Percentiles rank a stretch among this genome's conserved stretches.
These are phyloP conservation scores for Lithophane leautieri DNA, from an alignment of 2,888 invertebrate genomes.

Conservation along the genomic window DNA sequence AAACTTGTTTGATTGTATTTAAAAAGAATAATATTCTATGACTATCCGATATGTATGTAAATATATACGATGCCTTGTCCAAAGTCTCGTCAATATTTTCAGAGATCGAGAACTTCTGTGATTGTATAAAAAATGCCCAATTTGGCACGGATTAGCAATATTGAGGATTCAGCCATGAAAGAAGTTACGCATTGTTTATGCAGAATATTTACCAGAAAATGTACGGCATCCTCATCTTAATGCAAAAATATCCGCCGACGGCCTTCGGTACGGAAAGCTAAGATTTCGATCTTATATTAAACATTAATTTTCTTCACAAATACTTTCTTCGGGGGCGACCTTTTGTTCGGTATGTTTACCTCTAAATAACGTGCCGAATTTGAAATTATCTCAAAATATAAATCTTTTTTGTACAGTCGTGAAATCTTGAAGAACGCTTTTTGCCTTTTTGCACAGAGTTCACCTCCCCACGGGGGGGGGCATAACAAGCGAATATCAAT, in stretches of 20 bases:
- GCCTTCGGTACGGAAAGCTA: constrained; percentile 64
- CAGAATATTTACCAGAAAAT: constrained; percentile 66
- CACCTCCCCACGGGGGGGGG: constrained; percentile 18
- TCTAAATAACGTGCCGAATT: constrained; percentile 65
- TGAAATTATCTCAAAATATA: constrained; percentile 71
- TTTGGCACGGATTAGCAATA: constrained; percentile 42
- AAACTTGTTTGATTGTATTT: no score
- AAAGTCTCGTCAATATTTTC: background rate
- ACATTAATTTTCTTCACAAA: constrained; percentile 75
- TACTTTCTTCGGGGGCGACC: constrained; percentile 69
- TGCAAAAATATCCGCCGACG: constrained; percentile 68
- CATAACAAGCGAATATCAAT: constrained; percentile 14
- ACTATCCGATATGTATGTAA: no score
- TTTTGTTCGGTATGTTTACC: constrained; percentile 72
- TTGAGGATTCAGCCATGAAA: constrained; percentile 33
- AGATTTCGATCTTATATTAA: constrained; percentile 74
- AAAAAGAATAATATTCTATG: no score
- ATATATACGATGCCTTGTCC: no score
- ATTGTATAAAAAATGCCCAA: constrained; percentile 11
- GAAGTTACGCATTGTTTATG: constrained; percentile 57
- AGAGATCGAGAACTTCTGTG: background rate
- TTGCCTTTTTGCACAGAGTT: constrained; percentile 35
- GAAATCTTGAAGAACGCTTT: constrained; percentile 57
- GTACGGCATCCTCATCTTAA: constrained; percentile 64
- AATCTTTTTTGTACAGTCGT: constrained; percentile 66